Evolutionary conservation across 2,797 vertebrate species (phyloP).

Genomic region (Coccyzus lansbergi): DNA sequence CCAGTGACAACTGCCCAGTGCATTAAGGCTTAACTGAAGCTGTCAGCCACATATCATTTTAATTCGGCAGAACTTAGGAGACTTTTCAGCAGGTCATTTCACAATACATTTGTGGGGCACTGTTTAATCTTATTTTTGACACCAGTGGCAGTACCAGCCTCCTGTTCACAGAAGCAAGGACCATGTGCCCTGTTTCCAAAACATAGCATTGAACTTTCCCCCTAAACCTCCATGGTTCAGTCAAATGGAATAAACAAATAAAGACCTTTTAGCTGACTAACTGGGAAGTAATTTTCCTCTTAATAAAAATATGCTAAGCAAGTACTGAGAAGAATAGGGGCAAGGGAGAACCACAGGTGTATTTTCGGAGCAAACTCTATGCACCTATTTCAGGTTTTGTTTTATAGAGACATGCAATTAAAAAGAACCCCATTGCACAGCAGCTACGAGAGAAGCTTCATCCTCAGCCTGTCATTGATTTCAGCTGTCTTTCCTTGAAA

Average conservation of each 20-base stretch:
- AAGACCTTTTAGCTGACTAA: constrained; percentile 9
- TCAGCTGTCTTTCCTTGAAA: neutral
- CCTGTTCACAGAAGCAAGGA: neutral
- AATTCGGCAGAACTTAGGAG: neutral
- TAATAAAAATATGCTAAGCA: neutral
- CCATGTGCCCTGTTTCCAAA: neutral
- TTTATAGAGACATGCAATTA: constrained; percentile 8
- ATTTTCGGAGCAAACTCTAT: neutral
- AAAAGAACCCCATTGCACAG: neutral
- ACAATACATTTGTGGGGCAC: neutral
- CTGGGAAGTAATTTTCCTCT: neutral
- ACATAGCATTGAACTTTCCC: neutral
- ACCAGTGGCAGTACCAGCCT: neutral
- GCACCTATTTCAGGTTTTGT: constrained; percentile 21
- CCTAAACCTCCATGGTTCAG: neutral
- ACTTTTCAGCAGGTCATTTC: neutral
- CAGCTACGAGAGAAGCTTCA: neutral
- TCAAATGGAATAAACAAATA: constrained; percentile 17
- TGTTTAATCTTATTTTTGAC: neutral
- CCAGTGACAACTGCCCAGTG: neutral
- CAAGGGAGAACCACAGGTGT: neutral
- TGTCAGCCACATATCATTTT: neutral
- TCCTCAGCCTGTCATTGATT: neutral
- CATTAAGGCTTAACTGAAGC: neutral
- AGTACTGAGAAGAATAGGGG: neutral